Percentiles rank a stretch among this genome's conserved stretches.
phyloP scores from a whole-genome alignment of 1,140 invertebrate species.

The Belonocnema kinseyi region DNA sequence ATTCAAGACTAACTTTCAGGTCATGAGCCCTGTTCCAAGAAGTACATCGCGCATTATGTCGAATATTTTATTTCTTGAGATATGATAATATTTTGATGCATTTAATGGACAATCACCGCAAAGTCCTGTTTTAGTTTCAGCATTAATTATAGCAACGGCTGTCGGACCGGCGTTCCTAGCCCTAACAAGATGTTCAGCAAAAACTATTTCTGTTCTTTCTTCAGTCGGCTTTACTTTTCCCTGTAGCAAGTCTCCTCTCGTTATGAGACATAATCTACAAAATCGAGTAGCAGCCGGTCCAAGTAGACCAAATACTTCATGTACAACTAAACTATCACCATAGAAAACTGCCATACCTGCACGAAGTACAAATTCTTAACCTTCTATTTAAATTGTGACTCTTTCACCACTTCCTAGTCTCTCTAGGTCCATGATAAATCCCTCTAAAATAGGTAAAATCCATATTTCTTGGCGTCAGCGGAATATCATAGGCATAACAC shows the following conservation, averaged over 20 bases:
- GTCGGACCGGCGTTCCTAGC: background rate
- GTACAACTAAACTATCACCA: constrained; percentile 50
- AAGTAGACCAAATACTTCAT: constrained; percentile 47
- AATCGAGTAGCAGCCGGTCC: constrained; percentile 45
- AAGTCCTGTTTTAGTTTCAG: constrained; percentile 32
- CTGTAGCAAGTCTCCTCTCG: constrained; percentile 26
- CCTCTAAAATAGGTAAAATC: no score
- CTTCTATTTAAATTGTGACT: background rate
- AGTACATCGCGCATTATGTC: constrained; percentile 46
- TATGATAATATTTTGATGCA: constrained; percentile 42
- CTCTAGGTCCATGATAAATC: no score
- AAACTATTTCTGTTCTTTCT: constrained; percentile 25
- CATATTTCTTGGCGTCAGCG: no score
- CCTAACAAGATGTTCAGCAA: background rate
- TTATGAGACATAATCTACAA: constrained; percentile 44
- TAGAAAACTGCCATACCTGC: constrained; percentile 34
- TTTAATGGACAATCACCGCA: constrained; percentile 31
- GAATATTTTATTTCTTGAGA: constrained; percentile 48
- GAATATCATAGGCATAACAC: no score
- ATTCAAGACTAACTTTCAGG: constrained; percentile 9
- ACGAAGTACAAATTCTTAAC: constrained; percentile 1
- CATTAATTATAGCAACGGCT: background rate
- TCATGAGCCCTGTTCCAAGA: background rate
- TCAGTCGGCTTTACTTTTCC: background rate
- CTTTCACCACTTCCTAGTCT: background rate